Percentiles rank a stretch among this genome's conserved stretches.
Conservation (phyloP, 2,888 invertebrate genomes). For the Napeogenes sylphis region DNA sequence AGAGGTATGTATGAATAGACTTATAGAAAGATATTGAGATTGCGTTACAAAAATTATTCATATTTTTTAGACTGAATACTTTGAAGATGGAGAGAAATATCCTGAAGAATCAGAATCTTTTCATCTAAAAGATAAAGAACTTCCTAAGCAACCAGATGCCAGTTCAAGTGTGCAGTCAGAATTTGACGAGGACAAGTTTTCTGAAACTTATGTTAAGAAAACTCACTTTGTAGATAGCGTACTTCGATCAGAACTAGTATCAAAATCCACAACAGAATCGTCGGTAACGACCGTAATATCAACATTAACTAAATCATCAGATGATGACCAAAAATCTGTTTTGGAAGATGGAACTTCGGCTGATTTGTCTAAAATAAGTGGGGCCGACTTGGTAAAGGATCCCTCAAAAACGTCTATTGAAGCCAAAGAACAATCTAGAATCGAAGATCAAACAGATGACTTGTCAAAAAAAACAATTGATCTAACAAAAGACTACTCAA, state of each 20-base stretch:
- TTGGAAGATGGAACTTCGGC: constrained; percentile 70
- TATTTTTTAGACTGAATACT: constrained; percentile 56
- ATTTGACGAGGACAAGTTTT: constrained; percentile 42
- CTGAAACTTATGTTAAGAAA: constrained; percentile 48
- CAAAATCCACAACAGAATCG: constrained; percentile 72
- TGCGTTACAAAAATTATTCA: too few species aligned
- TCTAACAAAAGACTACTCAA: constrained; percentile 70
- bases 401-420: constrained; percentile 67
- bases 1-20: constrained; percentile 49
- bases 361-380: constrained; percentile 70
- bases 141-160: constrained; percentile 37
- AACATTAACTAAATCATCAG: constrained; percentile 68
- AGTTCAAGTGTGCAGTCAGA: constrained; percentile 40
- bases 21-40: not conserved
- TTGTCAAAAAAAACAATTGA: constrained; percentile 71
- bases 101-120: constrained; percentile 41
- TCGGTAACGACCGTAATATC: constrained; percentile 71
- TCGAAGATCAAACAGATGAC: constrained; percentile 62
- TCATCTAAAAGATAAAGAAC: constrained; percentile 31
- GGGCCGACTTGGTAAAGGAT: constrained; percentile 67
- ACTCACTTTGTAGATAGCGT: constrained; percentile 56
- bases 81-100: constrained; percentile 57
- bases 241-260: constrained; percentile 56
- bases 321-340: constrained; percentile 68
- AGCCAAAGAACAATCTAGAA: constrained; percentile 59